Evolutionary conservation across 2,797 vertebrate genomes (phyloP).

Genomic region (Lateolabrax maculatus): DNA sequence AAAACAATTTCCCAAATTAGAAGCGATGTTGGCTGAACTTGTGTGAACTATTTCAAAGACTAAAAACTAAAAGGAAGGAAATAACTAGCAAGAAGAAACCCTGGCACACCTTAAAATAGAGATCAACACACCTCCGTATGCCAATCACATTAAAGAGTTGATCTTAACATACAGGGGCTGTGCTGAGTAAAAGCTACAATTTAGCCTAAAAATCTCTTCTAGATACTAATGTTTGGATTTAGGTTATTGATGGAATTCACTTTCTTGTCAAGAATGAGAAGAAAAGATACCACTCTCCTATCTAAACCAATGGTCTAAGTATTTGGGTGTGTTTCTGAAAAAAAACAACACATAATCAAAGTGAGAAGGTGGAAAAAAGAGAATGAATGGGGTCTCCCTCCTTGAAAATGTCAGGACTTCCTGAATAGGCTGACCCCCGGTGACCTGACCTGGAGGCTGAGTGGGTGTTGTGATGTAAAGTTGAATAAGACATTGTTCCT

Average conservation of each 20-base stretch:
- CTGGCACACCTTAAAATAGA: constrained; percentile 12
- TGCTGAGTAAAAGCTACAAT: neutral
- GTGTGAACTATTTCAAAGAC: constrained; percentile 34
- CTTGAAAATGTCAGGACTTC: constrained; percentile 65
- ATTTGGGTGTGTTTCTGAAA: neutral
- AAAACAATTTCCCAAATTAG: constrained; percentile 69
- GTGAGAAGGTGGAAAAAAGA: neutral
- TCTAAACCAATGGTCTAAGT: too few relatives aligned
- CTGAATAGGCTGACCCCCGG: constrained; percentile 40
- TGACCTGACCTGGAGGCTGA: constrained; percentile 39
- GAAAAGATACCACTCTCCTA: neutral
- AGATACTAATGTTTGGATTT: neutral
- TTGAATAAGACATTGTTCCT: constrained; percentile 69
- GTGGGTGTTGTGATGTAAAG: constrained; percentile 39
- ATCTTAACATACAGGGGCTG: neutral
- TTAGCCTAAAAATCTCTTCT: neutral
- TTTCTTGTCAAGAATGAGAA: neutral
- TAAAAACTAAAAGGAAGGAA: constrained; percentile 24
- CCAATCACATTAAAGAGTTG: neutral
- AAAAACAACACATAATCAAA: constrained; percentile 7
- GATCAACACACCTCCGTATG: constrained; percentile 7
- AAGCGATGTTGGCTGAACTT: constrained; percentile 53
- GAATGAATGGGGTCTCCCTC: constrained; percentile 35
- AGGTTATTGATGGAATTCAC: neutral
- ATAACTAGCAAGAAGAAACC: constrained; percentile 17